Conservation (phyloP, 2,797 vertebrate species). For the Capromys pilorides region DNA sequence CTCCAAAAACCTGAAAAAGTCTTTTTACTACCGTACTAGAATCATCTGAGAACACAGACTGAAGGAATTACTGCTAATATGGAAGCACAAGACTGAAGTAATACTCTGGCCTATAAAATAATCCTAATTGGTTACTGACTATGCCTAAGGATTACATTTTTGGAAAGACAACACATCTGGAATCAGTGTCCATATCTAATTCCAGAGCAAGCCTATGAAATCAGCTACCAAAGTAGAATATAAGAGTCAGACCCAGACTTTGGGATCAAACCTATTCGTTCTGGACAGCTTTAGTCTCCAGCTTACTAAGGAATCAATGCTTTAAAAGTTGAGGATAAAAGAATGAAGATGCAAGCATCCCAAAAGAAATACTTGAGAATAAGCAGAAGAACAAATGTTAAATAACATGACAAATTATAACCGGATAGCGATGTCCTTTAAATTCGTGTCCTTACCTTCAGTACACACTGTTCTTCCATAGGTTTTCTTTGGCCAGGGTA, state of each 20-base stretch:
- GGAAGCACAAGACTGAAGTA: background rate
- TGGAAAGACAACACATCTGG: background rate
- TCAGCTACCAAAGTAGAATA: background rate
- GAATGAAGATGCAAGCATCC: background rate
- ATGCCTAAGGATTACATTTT: background rate
- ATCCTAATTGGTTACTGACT: background rate
- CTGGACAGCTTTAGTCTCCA: background rate
- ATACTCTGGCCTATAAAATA: background rate
- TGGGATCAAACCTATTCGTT: constrained; percentile 1
- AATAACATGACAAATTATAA: background rate
- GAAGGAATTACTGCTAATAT: background rate
- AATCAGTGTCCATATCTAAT: background rate
- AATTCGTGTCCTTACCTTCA: background rate
- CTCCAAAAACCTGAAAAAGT: background rate
- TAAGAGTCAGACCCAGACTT: background rate
- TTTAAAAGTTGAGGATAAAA: background rate
- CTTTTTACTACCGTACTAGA: background rate
- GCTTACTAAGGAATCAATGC: background rate
- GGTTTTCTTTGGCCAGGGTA: background rate
- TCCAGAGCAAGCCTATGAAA: constrained; percentile 33
- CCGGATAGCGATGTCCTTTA: background rate
- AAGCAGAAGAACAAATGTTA: background rate
- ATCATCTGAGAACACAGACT: background rate
- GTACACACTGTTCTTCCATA: background rate
- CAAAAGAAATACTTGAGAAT: background rate